Conservation (phyloP, 1,140 invertebrate species). For the Neotoxoptera formosana region DNA sequence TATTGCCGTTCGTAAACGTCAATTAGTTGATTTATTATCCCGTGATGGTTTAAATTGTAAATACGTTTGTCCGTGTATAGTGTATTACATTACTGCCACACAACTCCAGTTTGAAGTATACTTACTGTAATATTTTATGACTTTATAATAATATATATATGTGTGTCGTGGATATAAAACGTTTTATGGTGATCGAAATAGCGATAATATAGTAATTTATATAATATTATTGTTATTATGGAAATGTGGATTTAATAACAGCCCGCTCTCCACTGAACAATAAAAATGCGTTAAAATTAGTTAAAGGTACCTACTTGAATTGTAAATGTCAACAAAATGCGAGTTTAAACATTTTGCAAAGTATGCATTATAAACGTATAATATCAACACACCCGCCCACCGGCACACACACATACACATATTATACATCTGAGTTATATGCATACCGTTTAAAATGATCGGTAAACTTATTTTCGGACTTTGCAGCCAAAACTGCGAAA, state of each 20-base stretch:
- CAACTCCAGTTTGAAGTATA: neutral
- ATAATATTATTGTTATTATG: neutral
- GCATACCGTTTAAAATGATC: neutral
- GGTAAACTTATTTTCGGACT: neutral
- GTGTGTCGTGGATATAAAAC: neutral
- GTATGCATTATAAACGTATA: no score
- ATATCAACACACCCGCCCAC: no score
- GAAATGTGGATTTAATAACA: neutral
- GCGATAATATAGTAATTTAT: neutral
- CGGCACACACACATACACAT: neutral
- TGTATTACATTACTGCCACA: neutral
- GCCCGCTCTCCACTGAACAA: neutral
- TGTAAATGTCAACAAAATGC: neutral
- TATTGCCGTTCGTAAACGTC: neutral
- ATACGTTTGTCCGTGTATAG: no score
- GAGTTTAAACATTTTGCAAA: no score
- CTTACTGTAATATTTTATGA: neutral
- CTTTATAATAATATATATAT: neutral
- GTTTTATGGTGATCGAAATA: neutral
- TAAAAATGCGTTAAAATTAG: neutral
- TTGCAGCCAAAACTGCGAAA: neutral
- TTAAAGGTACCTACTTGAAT: neutral
- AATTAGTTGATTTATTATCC: neutral
- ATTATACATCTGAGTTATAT: neutral
- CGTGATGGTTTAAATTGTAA: neutral